Base-by-base conservation (phyloP, 2,113 vertebrate species). In the Semicossyphus pulcher region DNA sequence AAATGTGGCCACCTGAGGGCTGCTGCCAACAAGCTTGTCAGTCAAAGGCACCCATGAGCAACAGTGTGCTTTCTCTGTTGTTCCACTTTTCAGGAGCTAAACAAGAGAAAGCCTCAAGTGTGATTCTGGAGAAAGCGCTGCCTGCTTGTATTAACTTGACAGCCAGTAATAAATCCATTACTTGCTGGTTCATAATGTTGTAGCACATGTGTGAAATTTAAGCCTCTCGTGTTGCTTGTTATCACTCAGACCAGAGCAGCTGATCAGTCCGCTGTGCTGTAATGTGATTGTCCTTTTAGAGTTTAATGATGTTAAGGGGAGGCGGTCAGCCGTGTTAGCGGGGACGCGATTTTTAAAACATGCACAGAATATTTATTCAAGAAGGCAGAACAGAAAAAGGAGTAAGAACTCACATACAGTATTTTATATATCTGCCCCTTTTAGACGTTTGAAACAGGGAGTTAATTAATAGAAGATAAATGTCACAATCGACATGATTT, bases 251-350 rank as follows among this genome's bases (percentile, higher is more conserved):
- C 16, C 62, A 20, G 23, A 64, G 32, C 23, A 16, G 9, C 26
- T 1, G 14, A 61, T 81, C 64, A 59, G 60, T 1, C 9, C 20
- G 1, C 14, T 54, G 18, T 29, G 25, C 21, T 58, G 37, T 44
- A 21, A 42, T 44, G 25, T 21, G 32, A 75, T 52, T 21, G 25
- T 29, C 21, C 54, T 52, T 18, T 52, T 23, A n/a, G 20, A 51
- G 48, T 74, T 62, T 52, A 76, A 72, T 23, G 51, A 47, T 36
- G 29, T 45, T n/a, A 48, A 71, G 51, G 66, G 58, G 68, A 76
- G 1, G 4, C 1, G 21, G 52, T 65, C 23, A 29, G 18, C 72
- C 41, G 61, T 68, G 58, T 73, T 59, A 20, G 61, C 39, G 32
- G 3, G 39, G 52, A 61, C 0, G 39, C 47, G 36, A 56, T 71